These are phyloP conservation scores for Chionodraco myersi DNA, from an alignment of 2,113 vertebrate genomes.

Conservation along the genomic window DNA sequence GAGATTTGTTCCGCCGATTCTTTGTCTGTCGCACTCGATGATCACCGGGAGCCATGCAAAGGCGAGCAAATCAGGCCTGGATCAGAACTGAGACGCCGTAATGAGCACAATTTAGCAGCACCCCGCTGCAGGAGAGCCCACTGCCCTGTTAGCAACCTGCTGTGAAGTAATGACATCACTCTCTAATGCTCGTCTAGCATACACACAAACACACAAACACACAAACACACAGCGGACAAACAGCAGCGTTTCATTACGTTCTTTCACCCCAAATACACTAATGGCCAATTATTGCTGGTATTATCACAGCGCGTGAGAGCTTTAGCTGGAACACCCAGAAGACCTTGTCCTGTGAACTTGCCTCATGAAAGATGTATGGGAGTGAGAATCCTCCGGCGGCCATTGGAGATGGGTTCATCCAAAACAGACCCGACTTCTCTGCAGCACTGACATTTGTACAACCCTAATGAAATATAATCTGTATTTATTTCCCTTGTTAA, in stretches of 20 bases:
- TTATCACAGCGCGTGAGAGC: neutral
- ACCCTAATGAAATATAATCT: constrained; percentile 15
- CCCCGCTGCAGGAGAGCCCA: constrained; percentile 42
- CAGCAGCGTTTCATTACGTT: constrained; percentile 48
- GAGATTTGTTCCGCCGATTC: constrained; percentile 56
- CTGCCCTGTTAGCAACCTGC: constrained; percentile 64
- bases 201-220: constrained; percentile 22
- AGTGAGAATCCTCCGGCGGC: neutral
- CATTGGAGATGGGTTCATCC: constrained; percentile 15
- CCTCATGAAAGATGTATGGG: constrained; percentile 2
- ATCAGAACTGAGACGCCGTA: constrained; percentile 51
- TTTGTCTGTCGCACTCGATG: neutral
- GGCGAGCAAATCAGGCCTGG: constrained; percentile 16
- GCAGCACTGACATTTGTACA: constrained; percentile 26
- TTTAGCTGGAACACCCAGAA: constrained; percentile 20
- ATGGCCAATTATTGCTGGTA: constrained; percentile 74
- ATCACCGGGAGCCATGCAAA: constrained; percentile 28
- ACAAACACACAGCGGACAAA: constrained; percentile 32
- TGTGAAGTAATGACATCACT: constrained; percentile 72
- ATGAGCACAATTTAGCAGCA: constrained; percentile 57
- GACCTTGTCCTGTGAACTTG: constrained; percentile 47
- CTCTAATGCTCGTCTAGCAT: constrained; percentile 45
- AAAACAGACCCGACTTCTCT: constrained; percentile 10
- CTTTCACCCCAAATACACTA: constrained; percentile 56
- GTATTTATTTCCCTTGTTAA: constrained; percentile 18